Base-by-base conservation (phyloP, 2,113 vertebrate genomes). In the Tor tambroides region DNA sequence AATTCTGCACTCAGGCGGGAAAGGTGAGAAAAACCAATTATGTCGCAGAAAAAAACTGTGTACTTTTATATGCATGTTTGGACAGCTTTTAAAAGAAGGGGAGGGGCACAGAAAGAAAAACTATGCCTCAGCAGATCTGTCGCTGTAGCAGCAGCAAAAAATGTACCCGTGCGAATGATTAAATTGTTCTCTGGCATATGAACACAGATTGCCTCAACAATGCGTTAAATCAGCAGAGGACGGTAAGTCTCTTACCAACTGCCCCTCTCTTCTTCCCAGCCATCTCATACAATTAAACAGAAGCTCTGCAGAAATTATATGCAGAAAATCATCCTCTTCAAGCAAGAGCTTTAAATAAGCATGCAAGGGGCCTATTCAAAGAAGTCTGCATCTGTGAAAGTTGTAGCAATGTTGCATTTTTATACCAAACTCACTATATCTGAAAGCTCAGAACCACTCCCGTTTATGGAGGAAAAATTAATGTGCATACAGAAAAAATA, bases 181-280 rank as follows among this genome's bases (percentile, higher is more conserved):
- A 54, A 86, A 77, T 61, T 87, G 61, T 88, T 80, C 72, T 88
- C 67, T 81, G 80, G 43, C 74, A 81, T 80, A 75, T 87, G 79
- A 71, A 14, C 75, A 71, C 71, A 85, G 61, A 86, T 46, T 80
- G 67, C 72, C 65, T 80, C 19, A 28, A 59, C 7, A 6, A 28
- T 41, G 56, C 32, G 32, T 59, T 63, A 76, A 85, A 32, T 76
- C 30, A 84, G 56, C 75, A 69, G 23, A 80, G 67, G 54, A 78
- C 9, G 12, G 43, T 15, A 56, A 75, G 9, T 67, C 30, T 21
- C 76, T 21, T 26, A 41, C 35, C 6, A 56, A 8, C 21, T 23
- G 43, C 41, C 1, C 19, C 14, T 15, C 82, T 80, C 56, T 81
- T 32, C 7, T 10, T 51, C 41, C 14, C 65, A 80, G 76, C 19